phyloP scores from a whole-genome alignment of 2,113 vertebrate species.

The Misgurnus mizolepis region DNA sequence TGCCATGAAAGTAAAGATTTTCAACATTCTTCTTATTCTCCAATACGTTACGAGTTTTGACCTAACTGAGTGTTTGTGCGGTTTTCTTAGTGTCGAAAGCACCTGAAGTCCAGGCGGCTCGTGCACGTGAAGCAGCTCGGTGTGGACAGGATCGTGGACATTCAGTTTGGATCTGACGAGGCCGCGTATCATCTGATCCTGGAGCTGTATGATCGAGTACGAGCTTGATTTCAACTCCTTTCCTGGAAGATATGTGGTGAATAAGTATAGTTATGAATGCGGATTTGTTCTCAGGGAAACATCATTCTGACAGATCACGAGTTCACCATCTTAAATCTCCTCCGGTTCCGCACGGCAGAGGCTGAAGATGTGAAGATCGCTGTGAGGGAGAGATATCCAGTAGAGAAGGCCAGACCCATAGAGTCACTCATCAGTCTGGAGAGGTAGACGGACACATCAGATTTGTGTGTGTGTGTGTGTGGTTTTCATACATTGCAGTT shows the following conservation, averaged over 20 bases:
- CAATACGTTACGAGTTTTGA: not conserved
- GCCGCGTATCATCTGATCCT: slow-evolving; percentile 94
- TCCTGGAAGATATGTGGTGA: not conserved
- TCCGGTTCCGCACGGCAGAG: slow-evolving; percentile 89
- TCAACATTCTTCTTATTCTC: not conserved
- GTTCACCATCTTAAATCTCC: slow-evolving; percentile 90
- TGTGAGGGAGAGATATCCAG: slow-evolving; percentile 88
- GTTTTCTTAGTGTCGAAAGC: slow-evolving; percentile 88
- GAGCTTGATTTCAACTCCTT: slow-evolving; percentile 43
- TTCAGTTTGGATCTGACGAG: slow-evolving; percentile 94
- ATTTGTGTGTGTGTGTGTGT: not conserved
- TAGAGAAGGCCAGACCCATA: slow-evolving; percentile 79
- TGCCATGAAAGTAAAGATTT: slow-evolving; percentile 87
- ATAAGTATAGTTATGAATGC: not conserved
- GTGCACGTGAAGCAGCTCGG: slow-evolving; percentile 88
- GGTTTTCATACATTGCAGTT: not conserved
- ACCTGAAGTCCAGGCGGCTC: slow-evolving; percentile 84
- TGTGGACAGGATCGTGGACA: slow-evolving; percentile 91
- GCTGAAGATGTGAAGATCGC: slow-evolving; percentile 93
- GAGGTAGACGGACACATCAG: slow-evolving; percentile 67
- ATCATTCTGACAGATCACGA: slow-evolving; percentile 90
- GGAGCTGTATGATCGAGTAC: slow-evolving; percentile 96
- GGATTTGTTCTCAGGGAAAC: slow-evolving; percentile 82
- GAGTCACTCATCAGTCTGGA: slow-evolving; percentile 82
- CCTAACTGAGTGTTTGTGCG: not conserved